These are phyloP conservation scores for Heliconius hermathena DNA, from an alignment of 1,140 invertebrate genomes.

Conservation along the genomic window DNA sequence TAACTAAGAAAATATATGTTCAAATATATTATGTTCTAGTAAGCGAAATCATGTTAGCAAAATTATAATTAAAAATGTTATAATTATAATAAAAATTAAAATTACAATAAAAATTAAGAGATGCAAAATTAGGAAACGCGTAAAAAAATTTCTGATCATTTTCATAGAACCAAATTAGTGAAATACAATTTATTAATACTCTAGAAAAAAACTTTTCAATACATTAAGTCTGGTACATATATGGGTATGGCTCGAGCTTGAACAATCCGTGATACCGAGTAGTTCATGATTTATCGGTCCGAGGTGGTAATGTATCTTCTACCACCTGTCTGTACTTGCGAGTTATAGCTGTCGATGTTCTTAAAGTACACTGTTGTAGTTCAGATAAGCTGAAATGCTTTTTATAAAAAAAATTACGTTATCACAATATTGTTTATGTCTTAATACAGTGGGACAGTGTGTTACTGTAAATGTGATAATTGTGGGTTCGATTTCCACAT, in stretches of 20 bases:
- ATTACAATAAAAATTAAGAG: too few relatives aligned
- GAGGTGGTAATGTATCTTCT: background rate
- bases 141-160: too few relatives aligned
- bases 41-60: too few relatives aligned
- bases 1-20: too few relatives aligned
- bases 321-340: conserved; percentile 15
- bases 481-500: background rate
- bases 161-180: too few relatives aligned
- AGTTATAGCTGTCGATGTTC: background rate
- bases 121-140: too few relatives aligned
- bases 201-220: background rate
- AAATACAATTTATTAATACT: background rate
- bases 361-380: background rate
- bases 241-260: background rate
- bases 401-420: background rate
- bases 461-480: background rate
- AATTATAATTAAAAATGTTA: too few relatives aligned
- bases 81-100: too few relatives aligned
- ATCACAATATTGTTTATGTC: background rate
- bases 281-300: conserved; percentile 18
- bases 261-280: background rate
- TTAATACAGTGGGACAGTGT: background rate
- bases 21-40: too few relatives aligned
- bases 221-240: background rate
- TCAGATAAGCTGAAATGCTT: background rate